phyloP scores from a whole-genome alignment of 2,113 vertebrate genomes.

The Ailuropoda melanoleuca region DNA sequence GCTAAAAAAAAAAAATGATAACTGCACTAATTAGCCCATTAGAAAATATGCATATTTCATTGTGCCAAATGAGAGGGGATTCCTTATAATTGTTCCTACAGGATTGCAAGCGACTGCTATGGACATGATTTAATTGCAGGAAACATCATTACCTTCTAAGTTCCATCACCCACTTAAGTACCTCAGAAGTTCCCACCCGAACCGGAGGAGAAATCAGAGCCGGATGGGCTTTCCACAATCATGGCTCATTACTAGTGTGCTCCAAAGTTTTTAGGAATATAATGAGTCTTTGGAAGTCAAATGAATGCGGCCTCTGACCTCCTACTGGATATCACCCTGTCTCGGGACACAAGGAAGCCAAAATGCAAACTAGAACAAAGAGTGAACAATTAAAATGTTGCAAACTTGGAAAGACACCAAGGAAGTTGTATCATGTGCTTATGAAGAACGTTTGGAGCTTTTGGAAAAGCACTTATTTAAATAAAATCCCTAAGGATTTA shows the following conservation, averaged over 20 bases:
- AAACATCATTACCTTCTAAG: conserved; percentile 67
- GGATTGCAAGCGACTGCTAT: conserved; percentile 81
- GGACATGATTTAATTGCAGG: conserved; percentile 79
- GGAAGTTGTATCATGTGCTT: conserved; percentile 54
- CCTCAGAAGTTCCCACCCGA: conserved; percentile 48
- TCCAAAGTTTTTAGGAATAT: conserved; percentile 55
- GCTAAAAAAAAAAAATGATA: conserved; percentile 80
- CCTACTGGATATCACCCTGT: conserved; percentile 19
- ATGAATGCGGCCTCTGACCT: conserved; percentile 48
- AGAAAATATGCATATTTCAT: conserved; percentile 85
- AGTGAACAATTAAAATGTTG: conserved; percentile 69
- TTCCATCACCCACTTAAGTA: conserved; percentile 65
- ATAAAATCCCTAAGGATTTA: conserved; percentile 76
- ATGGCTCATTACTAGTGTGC: conserved; percentile 44
- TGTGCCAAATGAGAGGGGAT: conserved; percentile 84
- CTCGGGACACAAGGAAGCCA: conserved; percentile 62
- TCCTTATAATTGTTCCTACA: conserved; percentile 85
- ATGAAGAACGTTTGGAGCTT: conserved; percentile 56
- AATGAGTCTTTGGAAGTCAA: conserved; percentile 55
- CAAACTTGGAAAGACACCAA: conserved; percentile 42
- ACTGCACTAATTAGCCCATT: conserved; percentile 84
- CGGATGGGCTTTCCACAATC: conserved; percentile 39
- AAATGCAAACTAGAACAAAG: conserved; percentile 63
- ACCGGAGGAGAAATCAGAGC: conserved; percentile 41
- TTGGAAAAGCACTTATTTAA: conserved; percentile 72